Evolutionary conservation across 1,140 invertebrate species (phyloP).

Genomic region (Probaryconus sp.): DNA sequence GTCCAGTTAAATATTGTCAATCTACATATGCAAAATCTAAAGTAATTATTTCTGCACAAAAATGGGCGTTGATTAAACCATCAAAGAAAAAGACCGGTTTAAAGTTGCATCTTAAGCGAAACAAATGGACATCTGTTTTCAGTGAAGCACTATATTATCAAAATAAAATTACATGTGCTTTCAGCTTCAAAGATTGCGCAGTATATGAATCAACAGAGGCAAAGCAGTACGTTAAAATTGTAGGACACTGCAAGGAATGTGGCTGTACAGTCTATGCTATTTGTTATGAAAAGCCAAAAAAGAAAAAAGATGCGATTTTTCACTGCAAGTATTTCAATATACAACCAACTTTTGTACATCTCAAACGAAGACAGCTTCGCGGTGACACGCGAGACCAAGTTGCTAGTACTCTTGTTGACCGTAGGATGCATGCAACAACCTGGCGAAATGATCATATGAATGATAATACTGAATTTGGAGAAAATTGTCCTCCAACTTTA

Average conservation of each 20-base stretch:
- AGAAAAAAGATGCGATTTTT: conserved; percentile 18
- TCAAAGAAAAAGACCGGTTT: conserved; percentile 7
- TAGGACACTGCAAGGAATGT: conserved; percentile 20
- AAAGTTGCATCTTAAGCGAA: conserved; percentile 3
- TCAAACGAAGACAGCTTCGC: conserved; percentile 20
- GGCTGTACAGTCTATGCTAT: conserved; percentile 4
- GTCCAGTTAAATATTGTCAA: not conserved
- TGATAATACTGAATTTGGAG: conserved; percentile 20
- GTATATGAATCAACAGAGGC: not conserved
- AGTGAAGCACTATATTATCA: conserved; percentile 21
- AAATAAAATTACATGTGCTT: conserved; percentile 18
- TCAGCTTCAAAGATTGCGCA: conserved; percentile 14
- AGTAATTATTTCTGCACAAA: conserved; percentile 14
- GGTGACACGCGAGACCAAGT: conserved; percentile 1
- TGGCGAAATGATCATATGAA: conserved; percentile 27
- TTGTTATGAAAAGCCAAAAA: conserved; percentile 8
- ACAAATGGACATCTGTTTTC: conserved; percentile 15
- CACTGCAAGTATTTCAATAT: conserved; percentile 13
- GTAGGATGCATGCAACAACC: conserved; percentile 6
- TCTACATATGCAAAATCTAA: not conserved
- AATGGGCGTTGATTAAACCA: conserved; percentile 14
- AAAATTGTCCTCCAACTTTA: conserved; percentile 16
- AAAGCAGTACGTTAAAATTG: conserved; percentile 19
- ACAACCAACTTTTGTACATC: not conserved
- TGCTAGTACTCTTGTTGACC: conserved; percentile 14